Evolutionary conservation across 2,888 invertebrate genomes (phyloP).

Genomic region (Macroteleia sp.): DNA sequence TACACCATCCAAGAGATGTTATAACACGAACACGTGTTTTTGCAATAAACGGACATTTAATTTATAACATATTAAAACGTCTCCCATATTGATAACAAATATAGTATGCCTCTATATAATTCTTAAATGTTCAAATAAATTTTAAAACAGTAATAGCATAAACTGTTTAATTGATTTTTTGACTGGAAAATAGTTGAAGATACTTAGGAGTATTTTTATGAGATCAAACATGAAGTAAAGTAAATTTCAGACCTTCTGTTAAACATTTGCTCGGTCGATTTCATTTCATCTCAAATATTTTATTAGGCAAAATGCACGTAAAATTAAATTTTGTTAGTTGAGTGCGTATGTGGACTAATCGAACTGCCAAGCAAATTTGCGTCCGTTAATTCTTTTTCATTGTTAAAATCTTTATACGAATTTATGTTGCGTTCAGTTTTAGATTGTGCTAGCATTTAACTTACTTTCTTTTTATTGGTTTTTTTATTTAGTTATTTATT

Average conservation of each 20-base stretch:
- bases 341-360: conserved; percentile 12
- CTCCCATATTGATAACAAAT: no score
- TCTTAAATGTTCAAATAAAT: no score
- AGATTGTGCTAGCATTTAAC: conserved; percentile 7
- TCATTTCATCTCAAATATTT: background rate
- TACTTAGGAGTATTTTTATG: conserved; percentile 25
- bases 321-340: conserved; percentile 24
- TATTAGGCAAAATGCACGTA: conserved; percentile 3
- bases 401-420: conserved; percentile 19
- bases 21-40: no score
- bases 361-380: conserved; percentile 20
- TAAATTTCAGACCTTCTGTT: conserved; percentile 23
- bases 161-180: no score
- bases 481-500: no score
- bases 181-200: conserved; percentile 26
- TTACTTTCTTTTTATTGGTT: no score
- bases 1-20: no score
- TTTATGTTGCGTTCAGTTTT: conserved; percentile 5
- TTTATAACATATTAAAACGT: no score
- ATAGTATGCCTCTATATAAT: no score
- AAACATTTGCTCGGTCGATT: conserved; percentile 37
- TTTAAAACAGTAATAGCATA: no score
- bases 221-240: conserved; percentile 14
- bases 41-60: no score
- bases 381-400: conserved; percentile 34